A percentile compares a stretch with the other conserved stretches of the same genome.
Conservation (phyloP, 2,888 invertebrate species). For the Coronaproctus castanopsis region DNA sequence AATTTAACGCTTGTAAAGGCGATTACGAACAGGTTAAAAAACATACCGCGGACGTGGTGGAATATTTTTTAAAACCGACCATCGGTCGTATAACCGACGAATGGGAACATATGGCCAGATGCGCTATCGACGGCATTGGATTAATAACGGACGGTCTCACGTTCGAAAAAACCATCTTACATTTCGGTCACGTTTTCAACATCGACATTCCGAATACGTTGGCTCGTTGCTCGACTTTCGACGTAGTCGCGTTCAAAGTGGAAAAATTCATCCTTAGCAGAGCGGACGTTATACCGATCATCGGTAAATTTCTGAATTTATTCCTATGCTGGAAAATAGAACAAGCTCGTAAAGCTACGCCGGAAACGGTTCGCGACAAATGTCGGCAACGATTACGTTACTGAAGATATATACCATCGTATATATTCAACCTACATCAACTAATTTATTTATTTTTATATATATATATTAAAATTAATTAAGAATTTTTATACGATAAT, state of each 20-base stretch:
- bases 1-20: constrained; percentile 28
- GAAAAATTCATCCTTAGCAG: constrained; percentile 13
- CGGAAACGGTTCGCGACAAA: no score
- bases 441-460: no score
- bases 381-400: no score
- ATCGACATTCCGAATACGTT: constrained; percentile 15
- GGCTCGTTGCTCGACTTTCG: constrained; percentile 5
- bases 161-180: constrained; percentile 24
- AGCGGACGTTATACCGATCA: not conserved
- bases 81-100: constrained; percentile 24
- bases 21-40: constrained; percentile 24
- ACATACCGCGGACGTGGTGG: constrained; percentile 23
- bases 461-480: no score
- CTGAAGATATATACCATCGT: no score
- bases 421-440: no score
- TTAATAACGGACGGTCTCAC: constrained; percentile 21
- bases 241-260: constrained; percentile 10
- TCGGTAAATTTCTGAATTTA: not conserved
- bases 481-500: no score
- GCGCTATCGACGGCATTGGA: constrained; percentile 24
- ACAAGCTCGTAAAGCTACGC: not conserved
- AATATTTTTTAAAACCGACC: constrained; percentile 25
- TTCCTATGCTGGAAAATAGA: not conserved
- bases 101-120: constrained; percentile 29
- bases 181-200: constrained; percentile 23